These are phyloP conservation scores for Argyrosomus japonicus DNA, from an alignment of 2,113 vertebrate species.

Conservation along the genomic window DNA sequence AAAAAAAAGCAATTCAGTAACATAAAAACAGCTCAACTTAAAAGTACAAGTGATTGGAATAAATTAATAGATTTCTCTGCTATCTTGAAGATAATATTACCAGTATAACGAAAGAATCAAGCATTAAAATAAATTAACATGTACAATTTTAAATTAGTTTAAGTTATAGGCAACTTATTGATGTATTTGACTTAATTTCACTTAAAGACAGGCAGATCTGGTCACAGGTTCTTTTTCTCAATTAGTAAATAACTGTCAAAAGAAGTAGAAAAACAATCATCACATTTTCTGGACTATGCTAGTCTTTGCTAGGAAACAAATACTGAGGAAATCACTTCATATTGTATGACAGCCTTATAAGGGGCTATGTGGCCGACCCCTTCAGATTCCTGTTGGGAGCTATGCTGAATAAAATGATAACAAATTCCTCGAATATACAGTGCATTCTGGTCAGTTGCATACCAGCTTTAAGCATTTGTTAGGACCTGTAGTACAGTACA, in stretches of 20 bases:
- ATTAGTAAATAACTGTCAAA: conserved; percentile 64
- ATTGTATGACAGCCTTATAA: conserved; percentile 44
- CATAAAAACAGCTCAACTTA: conserved; percentile 54
- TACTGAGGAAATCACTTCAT: conserved; percentile 63
- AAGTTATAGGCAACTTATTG: conserved; percentile 79
- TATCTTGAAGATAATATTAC: conserved; percentile 50
- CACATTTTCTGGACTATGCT: conserved; percentile 78
- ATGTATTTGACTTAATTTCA: conserved; percentile 64
- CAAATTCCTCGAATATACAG: conserved; percentile 70
- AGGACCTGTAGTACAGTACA: conserved; percentile 76
- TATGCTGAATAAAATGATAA: conserved; percentile 35
- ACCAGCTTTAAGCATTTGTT: conserved; percentile 66
- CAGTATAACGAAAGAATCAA: conserved; percentile 72
- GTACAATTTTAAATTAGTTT: conserved; percentile 83
- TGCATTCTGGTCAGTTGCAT: conserved; percentile 78
- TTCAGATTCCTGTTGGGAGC: conserved; percentile 49
- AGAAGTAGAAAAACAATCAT: conserved; percentile 62
- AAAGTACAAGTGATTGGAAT: conserved; percentile 69
- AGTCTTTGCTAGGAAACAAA: conserved; percentile 56
- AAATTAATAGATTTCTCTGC: conserved; percentile 76
- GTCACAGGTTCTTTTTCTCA: conserved; percentile 68
- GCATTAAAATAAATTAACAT: conserved; percentile 86
- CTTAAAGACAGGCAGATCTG: conserved; percentile 70
- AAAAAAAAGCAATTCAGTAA: conserved; percentile 70
- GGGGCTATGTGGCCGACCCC: conserved; percentile 35